phyloP scores from a whole-genome alignment of 2,797 vertebrate genomes.

The Enteromius trimaculatus region DNA sequence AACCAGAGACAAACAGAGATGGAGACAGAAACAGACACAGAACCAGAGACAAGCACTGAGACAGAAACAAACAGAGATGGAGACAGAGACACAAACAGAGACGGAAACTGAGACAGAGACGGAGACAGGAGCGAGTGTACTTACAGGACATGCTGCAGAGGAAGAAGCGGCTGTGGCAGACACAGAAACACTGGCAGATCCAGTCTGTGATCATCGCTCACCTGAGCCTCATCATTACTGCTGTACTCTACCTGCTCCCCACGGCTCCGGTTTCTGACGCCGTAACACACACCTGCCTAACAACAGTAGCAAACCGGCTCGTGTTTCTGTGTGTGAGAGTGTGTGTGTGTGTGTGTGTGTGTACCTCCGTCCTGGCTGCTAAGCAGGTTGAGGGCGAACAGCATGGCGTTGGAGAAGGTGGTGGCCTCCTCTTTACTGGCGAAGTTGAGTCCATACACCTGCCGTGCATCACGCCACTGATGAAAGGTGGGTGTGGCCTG shows the following conservation, averaged over 20 bases:
- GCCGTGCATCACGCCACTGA: slow-evolving; percentile 95
- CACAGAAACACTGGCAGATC: slow-evolving; percentile 93
- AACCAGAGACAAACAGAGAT: no score
- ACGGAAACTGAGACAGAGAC: background rate
- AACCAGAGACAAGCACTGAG: no score
- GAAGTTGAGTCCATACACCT: slow-evolving; percentile 97
- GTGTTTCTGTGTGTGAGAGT: background rate
- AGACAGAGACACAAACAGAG: no score
- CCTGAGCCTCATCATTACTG: slow-evolving; percentile 62
- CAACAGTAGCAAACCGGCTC: background rate
- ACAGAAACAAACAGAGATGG: no score
- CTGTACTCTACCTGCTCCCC: slow-evolving; percentile 55
- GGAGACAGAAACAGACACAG: no score
- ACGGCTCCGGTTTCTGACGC: slow-evolving; percentile 58
- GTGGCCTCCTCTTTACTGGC: slow-evolving; percentile 98
- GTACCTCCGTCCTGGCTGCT: slow-evolving; percentile 90
- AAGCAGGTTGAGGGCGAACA: slow-evolving; percentile 94
- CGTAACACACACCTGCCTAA: slow-evolving; percentile 37
- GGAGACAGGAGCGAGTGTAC: slow-evolving; percentile 69
- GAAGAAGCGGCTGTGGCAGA: slow-evolving; percentile 89
- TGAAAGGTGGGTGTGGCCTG: slow-evolving; percentile 98
- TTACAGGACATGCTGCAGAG: slow-evolving; percentile 96
- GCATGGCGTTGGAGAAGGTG: slow-evolving; percentile 96
- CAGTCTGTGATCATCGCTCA: slow-evolving; percentile 90
- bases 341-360: background rate